Percentiles rank a stretch among this genome's conserved stretches.
Evolutionary conservation across 1,140 invertebrate genomes (phyloP).

Genomic region (Chlorops oryzae): DNA sequence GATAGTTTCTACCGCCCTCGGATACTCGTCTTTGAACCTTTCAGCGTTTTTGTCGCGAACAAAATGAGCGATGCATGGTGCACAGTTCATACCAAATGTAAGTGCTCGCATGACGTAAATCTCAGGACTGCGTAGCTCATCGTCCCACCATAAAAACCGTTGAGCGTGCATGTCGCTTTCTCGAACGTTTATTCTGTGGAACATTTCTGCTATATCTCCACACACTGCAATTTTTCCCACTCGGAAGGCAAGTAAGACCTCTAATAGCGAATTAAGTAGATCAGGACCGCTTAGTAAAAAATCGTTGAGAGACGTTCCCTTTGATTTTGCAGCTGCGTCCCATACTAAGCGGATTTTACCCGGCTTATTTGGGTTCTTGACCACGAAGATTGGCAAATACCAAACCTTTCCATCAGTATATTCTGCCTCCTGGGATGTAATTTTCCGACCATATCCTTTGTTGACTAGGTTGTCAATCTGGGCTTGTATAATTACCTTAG

Average conservation of each 20-base stretch:
- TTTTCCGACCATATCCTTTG: not conserved
- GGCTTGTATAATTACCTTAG: no score
- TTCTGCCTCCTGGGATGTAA: not conserved
- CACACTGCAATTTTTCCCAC: not conserved
- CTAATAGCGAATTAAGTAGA: no score
- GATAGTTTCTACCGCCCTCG: constrained; percentile 26
- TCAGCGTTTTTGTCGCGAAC: constrained; percentile 26
- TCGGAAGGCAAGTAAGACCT: not conserved
- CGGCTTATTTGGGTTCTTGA: constrained; percentile 24
- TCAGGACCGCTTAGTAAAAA: not conserved
- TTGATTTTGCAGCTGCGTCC: constrained; percentile 16
- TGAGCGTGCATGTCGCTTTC: not conserved
- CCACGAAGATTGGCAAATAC: constrained; percentile 30
- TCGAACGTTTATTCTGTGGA: constrained; percentile 1
- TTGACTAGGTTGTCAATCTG: not conserved
- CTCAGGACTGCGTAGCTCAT: not conserved
- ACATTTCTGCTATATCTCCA: constrained; percentile 8
- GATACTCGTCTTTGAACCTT: constrained; percentile 11
- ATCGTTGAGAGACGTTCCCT: not conserved
- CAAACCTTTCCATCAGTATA: not conserved
- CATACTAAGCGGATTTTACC: constrained; percentile 16
- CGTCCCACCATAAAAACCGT: constrained; percentile 9
- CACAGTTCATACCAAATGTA: constrained; percentile 33
- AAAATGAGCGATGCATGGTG: constrained; percentile 26
- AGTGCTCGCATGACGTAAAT: constrained; percentile 31